A percentile compares a stretch with the other conserved stretches of the same genome.
phyloP scores from a whole-genome alignment of 2,888 invertebrate genomes.

The Archaeoteleia sp. region DNA sequence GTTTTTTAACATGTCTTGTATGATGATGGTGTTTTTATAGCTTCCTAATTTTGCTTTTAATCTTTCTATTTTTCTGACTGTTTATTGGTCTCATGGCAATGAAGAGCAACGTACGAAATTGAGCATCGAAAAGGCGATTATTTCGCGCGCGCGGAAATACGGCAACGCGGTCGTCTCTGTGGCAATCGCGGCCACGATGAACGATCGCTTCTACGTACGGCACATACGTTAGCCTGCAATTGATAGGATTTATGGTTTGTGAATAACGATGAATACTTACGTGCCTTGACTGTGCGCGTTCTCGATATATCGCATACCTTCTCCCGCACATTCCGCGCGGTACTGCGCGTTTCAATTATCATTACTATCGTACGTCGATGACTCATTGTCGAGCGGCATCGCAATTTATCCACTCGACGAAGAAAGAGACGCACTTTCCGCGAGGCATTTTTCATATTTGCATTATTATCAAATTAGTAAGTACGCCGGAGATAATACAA shows the following conservation, averaged over 20 bases:
- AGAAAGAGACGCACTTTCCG: no score
- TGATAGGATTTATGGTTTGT: slow-evolving; percentile 53
- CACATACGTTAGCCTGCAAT: slow-evolving; percentile 44
- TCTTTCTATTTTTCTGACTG: no score
- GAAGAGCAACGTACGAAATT: no score
- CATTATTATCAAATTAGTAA: no score
- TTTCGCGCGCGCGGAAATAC: slow-evolving; percentile 15
- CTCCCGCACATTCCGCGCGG: slow-evolving; percentile 44
- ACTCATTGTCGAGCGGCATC: slow-evolving; percentile 38
- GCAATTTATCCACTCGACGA: slow-evolving; percentile 42
- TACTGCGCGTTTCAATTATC: slow-evolving; percentile 50
- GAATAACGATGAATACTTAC: slow-evolving; percentile 54
- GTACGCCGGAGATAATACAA: no score
- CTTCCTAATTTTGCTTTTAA: no score
- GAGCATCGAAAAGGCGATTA: slow-evolving; percentile 2
- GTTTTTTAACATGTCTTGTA: no score
- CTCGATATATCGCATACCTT: slow-evolving; percentile 48
- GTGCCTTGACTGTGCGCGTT: slow-evolving; percentile 37
- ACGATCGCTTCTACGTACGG: slow-evolving; percentile 38
- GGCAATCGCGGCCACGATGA: slow-evolving; percentile 39
- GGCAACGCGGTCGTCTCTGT: slow-evolving; percentile 26
- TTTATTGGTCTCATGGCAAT: no score
- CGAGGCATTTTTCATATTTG: no score
- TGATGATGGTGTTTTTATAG: no score
- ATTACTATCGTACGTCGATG: slow-evolving; percentile 41